A percentile compares a stretch with the other conserved stretches of the same genome.
These are phyloP conservation scores for Anas acuta DNA, from an alignment of 2,797 vertebrate species.

Conservation along the genomic window DNA sequence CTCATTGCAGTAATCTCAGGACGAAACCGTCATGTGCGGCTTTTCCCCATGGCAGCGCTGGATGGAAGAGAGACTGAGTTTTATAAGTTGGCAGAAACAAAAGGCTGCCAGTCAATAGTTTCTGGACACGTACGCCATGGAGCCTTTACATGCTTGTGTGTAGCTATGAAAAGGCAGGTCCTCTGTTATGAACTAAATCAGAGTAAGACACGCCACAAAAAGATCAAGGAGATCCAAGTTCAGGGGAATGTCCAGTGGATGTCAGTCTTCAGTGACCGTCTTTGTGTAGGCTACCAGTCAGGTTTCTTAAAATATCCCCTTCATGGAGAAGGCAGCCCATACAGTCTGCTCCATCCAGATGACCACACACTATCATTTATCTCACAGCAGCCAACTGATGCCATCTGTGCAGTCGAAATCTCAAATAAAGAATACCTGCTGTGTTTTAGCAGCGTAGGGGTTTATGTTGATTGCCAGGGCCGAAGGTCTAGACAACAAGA, in stretches of 20 bases:
- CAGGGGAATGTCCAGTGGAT: conserved; percentile 93
- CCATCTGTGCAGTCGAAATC: conserved; percentile 95
- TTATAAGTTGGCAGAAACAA: conserved; percentile 93
- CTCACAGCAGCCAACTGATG: conserved; percentile 87
- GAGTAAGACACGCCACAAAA: conserved; percentile 90
- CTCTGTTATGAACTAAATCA: conserved; percentile 96
- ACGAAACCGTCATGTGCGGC: conserved; percentile 94
- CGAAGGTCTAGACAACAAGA: conserved; percentile 97
- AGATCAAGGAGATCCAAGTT: conserved; percentile 91
- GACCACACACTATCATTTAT: conserved; percentile 97
- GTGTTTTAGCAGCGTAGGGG: conserved; percentile 95
- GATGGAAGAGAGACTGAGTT: conserved; percentile 94
- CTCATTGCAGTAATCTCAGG: conserved; percentile 97
- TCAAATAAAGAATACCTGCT: conserved; percentile 97
- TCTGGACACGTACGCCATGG: conserved; percentile 88
- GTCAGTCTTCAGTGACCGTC: conserved; percentile 92
- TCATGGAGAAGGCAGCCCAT: conserved; percentile 85
- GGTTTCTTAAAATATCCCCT: conserved; percentile 92
- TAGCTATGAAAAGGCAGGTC: conserved; percentile 96
- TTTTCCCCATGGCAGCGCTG: conserved; percentile 89
- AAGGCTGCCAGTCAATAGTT: conserved; percentile 92
- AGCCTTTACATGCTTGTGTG: conserved; percentile 90
- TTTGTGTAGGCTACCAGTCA: conserved; percentile 93
- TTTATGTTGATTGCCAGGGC: conserved; percentile 97
- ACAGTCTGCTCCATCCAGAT: conserved; percentile 90